Conservation (phyloP, 2,797 vertebrate species). For the Thunnus albacares region DNA sequence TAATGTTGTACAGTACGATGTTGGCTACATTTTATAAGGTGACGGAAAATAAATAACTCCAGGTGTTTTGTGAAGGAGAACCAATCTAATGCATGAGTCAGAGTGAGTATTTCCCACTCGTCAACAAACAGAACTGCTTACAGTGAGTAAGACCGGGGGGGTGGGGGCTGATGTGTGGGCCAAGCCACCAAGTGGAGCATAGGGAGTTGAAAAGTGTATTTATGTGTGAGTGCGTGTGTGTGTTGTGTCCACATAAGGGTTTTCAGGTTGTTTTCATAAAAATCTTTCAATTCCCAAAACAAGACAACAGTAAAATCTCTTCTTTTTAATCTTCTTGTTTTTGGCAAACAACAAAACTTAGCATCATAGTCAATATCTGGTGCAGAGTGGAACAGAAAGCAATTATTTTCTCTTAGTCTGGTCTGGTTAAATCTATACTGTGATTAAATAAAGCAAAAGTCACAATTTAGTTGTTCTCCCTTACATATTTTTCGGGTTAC, state of each 20-base stretch:
- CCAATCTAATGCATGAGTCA: conserved; percentile 58
- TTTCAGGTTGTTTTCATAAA: not conserved
- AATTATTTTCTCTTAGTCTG: not conserved
- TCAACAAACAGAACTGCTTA: conserved; percentile 43
- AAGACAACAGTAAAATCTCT: not conserved
- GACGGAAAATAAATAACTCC: conserved; percentile 63
- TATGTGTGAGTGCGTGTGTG: not conserved
- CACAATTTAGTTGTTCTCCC: not conserved
- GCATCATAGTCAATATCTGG: conserved; percentile 11
- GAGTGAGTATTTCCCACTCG: conserved; percentile 56
- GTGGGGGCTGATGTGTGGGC: conserved; percentile 38
- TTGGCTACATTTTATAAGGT: conserved; percentile 67
- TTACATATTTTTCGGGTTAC: not conserved
- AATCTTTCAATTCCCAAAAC: not conserved
- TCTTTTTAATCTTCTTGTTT: not conserved
- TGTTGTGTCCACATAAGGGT: not conserved
- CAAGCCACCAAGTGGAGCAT: conserved; percentile 52
- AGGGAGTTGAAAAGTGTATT: conserved; percentile 47
- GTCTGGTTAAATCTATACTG: not conserved
- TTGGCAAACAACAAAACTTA: not conserved
- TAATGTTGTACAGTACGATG: conserved; percentile 31
- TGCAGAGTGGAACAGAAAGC: not conserved
- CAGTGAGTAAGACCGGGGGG: conserved; percentile 38
- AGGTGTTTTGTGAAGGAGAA: conserved; percentile 71
- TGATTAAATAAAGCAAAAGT: not conserved